A percentile compares a stretch with the other conserved stretches of the same genome.
Conservation (phyloP, 2,888 invertebrate genomes). For the Coecobrya sp. region DNA sequence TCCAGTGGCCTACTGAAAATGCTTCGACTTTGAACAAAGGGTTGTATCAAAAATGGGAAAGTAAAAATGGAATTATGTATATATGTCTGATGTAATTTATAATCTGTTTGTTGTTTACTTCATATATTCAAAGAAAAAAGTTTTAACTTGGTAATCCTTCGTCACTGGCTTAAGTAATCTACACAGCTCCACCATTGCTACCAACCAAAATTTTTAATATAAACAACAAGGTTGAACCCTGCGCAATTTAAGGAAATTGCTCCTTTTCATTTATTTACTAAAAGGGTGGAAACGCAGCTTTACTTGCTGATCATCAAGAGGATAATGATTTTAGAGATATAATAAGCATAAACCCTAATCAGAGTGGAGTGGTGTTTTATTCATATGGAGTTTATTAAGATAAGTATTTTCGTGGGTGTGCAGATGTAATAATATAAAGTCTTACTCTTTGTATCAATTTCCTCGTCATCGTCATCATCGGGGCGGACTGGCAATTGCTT, state of each 20-base stretch:
- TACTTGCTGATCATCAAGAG: slow-evolving; percentile 8
- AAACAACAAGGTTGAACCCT: background rate
- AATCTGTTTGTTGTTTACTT: background rate
- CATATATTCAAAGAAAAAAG: background rate
- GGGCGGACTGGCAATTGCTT: slow-evolving; percentile 89
- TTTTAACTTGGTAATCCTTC: background rate
- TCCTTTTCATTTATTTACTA: slow-evolving; percentile 20
- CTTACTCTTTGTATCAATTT: slow-evolving; percentile 91
- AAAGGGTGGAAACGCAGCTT: background rate
- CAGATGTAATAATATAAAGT: background rate
- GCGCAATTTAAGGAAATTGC: slow-evolving; percentile 35
- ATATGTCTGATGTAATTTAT: background rate
- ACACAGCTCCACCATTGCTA: background rate
- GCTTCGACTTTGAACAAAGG: background rate
- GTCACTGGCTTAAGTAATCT: background rate
- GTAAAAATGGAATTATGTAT: background rate
- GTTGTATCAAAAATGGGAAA: background rate
- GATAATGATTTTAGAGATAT: slow-evolving; percentile 30
- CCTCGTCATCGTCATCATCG: slow-evolving; percentile 87
- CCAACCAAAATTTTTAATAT: background rate
- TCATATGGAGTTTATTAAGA: slow-evolving; percentile 48
- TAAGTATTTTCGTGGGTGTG: slow-evolving; percentile 26
- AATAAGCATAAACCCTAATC: background rate
- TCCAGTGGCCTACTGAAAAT: background rate
- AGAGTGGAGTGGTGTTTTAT: background rate